phyloP scores from a whole-genome alignment of 2,888 invertebrate genomes.

The Pseudococcus viburni region DNA sequence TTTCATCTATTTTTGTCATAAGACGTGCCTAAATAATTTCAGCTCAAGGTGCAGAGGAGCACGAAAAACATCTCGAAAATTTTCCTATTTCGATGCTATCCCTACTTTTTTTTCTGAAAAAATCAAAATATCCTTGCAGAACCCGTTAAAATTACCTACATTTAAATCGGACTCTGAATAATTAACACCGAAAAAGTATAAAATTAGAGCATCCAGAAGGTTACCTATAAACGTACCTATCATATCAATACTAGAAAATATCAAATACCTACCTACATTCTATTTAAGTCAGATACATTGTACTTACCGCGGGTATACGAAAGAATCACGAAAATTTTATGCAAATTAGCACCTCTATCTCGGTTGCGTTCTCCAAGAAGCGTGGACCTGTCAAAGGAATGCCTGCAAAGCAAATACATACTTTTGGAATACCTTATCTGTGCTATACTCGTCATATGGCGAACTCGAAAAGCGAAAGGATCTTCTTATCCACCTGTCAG shows the following conservation, averaged over 20 bases:
- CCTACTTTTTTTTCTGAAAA: neutral
- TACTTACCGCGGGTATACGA: neutral
- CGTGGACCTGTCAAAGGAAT: neutral
- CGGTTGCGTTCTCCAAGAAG: neutral
- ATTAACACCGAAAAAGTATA: neutral
- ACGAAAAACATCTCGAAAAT: no score
- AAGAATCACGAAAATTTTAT: neutral
- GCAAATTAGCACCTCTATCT: neutral
- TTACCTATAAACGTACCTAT: neutral
- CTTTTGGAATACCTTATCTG: neutral
- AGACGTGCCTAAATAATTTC: no score
- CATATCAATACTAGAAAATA: neutral
- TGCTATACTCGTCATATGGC: neutral
- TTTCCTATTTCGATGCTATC: neutral
- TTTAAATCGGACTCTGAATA: neutral
- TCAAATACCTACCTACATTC: neutral
- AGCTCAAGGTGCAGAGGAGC: no score
- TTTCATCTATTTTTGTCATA: no score
- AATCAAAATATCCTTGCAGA: neutral
- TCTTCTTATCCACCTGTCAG: slow-evolving; percentile 14
- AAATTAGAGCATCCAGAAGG: neutral
- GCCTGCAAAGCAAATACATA: slow-evolving; percentile 44
- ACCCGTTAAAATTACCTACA: neutral
- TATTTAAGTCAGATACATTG: neutral
- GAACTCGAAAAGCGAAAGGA: neutral